Evolutionary conservation across 2,797 vertebrate genomes (phyloP), one percentile per base, ranked within the genome.

Genomic region (Amniataba percoides): DNA sequence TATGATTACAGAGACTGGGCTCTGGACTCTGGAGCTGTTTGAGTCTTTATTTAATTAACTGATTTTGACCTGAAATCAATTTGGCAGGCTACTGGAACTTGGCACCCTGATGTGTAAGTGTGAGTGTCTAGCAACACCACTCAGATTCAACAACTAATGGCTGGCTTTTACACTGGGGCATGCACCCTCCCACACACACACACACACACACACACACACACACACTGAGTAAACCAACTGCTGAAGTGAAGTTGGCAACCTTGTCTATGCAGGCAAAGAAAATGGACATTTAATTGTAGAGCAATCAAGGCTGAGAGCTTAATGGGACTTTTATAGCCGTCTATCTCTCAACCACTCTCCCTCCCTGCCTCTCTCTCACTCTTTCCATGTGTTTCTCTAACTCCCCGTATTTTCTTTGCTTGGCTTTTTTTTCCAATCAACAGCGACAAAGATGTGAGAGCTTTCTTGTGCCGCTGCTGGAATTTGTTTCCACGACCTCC

Each of bases 241-340:
- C 80, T 25, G 62, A 73, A 82, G 74, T 77, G 58, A 86, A 85
- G 78, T 80, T 82, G 81, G 77, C 85, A 87, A 83, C 81, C 64
- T 76, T 81, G 85, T 86, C 86, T 82, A 81, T 84, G 80, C 75
- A 89, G 81, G 77, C 84, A 87, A 87, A 88, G 88, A 91, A 92
- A 92, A 92, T 92, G 91, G 87, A 88, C 87, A 89, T 92, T 92
- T 92, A 92, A 92, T 92, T 91, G 88, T 88, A 67, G 85, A 83
- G 82, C 87, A 93, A 92, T 93, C 90, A 91, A 86, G 78, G 67
- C 87, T 87, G 87, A 89, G 81, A 88, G 89, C 88, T 89, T 92
- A 92, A 93, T 91, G 88, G 89, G 81, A 85, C 82, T 91, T 92
- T 92, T 88, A 92, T 89, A 76, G 85, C 78, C 76, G 83, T 90